Evolutionary conservation across 1,140 invertebrate genomes (phyloP), one percentile per base, ranked within the genome.

Genomic region (Brachionus koreanus): DNA sequence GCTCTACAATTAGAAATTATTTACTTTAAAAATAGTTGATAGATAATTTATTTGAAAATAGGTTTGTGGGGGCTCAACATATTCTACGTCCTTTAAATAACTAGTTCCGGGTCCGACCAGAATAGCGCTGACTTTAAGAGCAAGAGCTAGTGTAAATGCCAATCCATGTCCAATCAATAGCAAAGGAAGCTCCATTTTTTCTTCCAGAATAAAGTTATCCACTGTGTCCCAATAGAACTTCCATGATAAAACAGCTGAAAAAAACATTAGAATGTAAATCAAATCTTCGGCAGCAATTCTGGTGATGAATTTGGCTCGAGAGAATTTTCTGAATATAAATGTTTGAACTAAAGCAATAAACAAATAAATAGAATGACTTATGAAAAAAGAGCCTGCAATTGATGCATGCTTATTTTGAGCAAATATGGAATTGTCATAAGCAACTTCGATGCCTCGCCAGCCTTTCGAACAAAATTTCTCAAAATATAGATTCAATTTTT

Each of bases 41-140:
- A 74, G 25, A 19, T 79, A 79, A 23, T 79, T 79, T 79, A 79
- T 79, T 61, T 79, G 49, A 61, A 61, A 79, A 43, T 79, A 79
- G 5, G 61, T 65, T 61, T 65, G 33, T 9, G 61, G 61, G 7
- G 49, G 49, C 39, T 57, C 61, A 0, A 65, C 37, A 25, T 42
- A 79, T 19, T 79, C 76, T 7, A 43, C 25, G n/a, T 79, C 76
- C 23, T 74, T 74, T 23, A 79, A 23, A 65, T 79, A 79, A 49
- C 76, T 79, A 19, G 61, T 65, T 5, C 76, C 76, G 2, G 76
- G 76, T 35, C 76, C 76, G 46, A 79, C 76, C n/a, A 79, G 25
- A 29, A 79, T 79, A 19, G 76, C 76, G 52, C 76, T 79, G 4
- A 79, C 76, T 35, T 79, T 39, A 5, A 57, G 37, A 19, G 76